Conservation (phyloP, 2,113 vertebrate species). For the Psilopogon haemacephalus region DNA sequence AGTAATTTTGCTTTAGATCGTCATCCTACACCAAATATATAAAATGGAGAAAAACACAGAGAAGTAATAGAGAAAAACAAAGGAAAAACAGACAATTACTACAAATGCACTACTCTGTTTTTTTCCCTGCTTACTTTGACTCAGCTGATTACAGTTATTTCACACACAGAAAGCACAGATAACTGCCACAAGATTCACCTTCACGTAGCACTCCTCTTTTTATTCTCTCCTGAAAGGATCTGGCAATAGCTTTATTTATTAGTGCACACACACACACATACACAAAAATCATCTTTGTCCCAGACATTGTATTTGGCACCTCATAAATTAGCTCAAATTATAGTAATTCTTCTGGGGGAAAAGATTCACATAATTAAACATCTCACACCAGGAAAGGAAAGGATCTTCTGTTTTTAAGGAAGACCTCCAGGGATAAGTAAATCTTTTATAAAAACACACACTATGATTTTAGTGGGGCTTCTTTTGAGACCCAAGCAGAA, state of each 20-base stretch:
- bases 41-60: neutral
- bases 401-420: neutral
- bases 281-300: neutral
- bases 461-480: neutral
- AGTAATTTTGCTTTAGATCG: neutral
- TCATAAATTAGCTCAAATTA: neutral
- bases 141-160: neutral
- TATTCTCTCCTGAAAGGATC: neutral
- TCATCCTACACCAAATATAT: neutral
- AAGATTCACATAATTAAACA: neutral
- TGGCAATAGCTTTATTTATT: neutral
- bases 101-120: neutral
- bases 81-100: neutral
- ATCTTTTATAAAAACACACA: neutral
- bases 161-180: neutral
- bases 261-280: neutral
- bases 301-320: neutral
- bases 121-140: neutral
- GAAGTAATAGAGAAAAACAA: neutral
- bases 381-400: neutral
- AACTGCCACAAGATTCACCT: neutral
- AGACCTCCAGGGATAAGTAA: neutral
- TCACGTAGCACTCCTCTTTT: neutral
- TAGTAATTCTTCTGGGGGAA: neutral
- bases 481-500: rapidly evolving